phyloP scores from a whole-genome alignment of 2,888 invertebrate species.

The Pandemis heparana region DNA sequence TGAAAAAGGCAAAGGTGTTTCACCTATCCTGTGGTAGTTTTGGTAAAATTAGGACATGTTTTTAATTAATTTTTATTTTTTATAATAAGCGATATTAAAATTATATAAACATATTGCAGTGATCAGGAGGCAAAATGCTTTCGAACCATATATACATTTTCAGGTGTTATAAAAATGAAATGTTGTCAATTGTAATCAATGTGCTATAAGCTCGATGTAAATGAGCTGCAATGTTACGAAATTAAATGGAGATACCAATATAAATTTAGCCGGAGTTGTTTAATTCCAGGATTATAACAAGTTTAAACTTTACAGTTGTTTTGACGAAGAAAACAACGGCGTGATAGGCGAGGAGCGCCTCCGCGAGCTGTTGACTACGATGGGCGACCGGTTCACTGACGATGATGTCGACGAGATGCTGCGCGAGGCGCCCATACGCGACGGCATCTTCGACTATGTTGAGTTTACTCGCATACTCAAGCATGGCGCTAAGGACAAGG shows the following conservation, averaged over 20 bases:
- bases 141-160: too few species aligned
- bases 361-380: conserved; percentile 97
- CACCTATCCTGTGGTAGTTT: too few species aligned
- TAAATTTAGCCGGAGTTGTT: conserved; percentile 1
- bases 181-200: conserved; percentile 23
- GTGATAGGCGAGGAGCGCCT: conserved; percentile 97
- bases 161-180: too few species aligned
- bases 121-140: too few species aligned
- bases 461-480: conserved; percentile 99
- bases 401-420: conserved; percentile 99
- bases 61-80: too few species aligned
- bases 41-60: too few species aligned
- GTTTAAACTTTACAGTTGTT: conserved; percentile 86
- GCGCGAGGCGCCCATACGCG: conserved; percentile 98
- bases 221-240: not conserved
- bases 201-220: conserved; percentile 6
- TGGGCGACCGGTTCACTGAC: conserved; percentile 98
- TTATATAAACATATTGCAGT: too few species aligned
- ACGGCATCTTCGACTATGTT: conserved; percentile 97
- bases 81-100: too few species aligned
- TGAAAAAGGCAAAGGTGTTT: too few species aligned
- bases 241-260: not conserved
- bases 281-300: too few species aligned
- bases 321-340: conserved; percentile 98
- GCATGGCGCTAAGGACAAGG: conserved; percentile 99